Evolutionary conservation across 2,797 vertebrate genomes (phyloP).

Genomic region (Pipistrellus pygmaeus): DNA sequence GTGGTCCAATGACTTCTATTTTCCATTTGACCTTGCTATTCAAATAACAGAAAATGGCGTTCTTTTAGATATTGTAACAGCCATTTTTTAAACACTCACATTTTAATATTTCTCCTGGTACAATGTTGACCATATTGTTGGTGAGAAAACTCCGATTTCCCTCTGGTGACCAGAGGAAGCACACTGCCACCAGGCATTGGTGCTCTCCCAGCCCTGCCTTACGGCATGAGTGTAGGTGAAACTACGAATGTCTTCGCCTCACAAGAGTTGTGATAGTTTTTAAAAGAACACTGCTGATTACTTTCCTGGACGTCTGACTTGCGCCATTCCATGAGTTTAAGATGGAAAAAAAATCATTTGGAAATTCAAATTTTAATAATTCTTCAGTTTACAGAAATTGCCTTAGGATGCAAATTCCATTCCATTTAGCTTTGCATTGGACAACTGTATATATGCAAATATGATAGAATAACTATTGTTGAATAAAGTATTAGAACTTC

Average conservation of each 20-base stretch:
- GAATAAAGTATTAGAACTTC: not conserved
- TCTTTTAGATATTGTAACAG: not conserved
- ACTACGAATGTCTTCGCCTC: constrained; percentile 32
- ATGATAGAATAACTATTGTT: not conserved
- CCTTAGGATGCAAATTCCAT: not conserved
- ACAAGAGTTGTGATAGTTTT: constrained; percentile 41
- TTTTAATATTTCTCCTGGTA: constrained; percentile 49
- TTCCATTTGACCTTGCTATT: not conserved
- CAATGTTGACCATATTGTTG: not conserved
- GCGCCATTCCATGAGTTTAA: constrained; percentile 12
- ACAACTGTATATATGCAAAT: not conserved
- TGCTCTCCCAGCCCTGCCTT: not conserved
- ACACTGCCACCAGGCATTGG: not conserved
- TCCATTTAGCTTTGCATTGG: not conserved
- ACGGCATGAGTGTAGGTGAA: not conserved
- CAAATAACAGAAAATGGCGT: not conserved
- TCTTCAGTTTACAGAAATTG: constrained; percentile 51
- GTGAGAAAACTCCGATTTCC: constrained; percentile 20
- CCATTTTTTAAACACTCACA: not conserved
- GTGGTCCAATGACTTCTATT: not conserved
- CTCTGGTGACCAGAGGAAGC: not conserved
- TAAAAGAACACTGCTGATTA: constrained; percentile 53
- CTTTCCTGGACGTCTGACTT: constrained; percentile 51
- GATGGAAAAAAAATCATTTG: constrained; percentile 55
- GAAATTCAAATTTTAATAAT: constrained; percentile 62